Base-by-base conservation (phyloP, 2,797 vertebrate genomes). In the Tragopan temminckii region DNA sequence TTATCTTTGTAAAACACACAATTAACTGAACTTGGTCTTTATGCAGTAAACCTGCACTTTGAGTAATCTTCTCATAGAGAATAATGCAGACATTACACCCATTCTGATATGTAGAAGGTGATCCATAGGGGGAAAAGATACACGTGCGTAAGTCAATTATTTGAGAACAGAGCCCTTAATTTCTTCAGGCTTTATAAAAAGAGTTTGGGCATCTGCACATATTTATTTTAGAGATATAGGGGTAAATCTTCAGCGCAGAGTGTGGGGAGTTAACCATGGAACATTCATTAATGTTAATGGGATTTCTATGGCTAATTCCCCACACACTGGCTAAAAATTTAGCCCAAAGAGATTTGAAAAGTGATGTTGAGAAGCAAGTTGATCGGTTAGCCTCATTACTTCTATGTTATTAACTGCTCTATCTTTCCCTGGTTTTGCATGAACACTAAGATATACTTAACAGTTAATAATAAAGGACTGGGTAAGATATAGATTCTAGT, bases 311-410 rank as follows among this genome's bases (percentile, higher is more conserved):
- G 83, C 77, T 97, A 95, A 96, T 97, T 97, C 90, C 91, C 94
- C 50, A 96, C 71, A 90, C 93, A 55, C 88, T 95, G 80, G 81
- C 87, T 85, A 78, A 96, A 97, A 95, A 97, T 97, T 96, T 96
- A 97, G 91, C 91, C 86, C 88, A 94, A 95, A 95, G 95, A 97
- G 78, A 96, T 96, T 95, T 97, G 90, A 94, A 64, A 95, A 97
- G 83, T 95, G 84, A 95, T 94, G 78, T 95, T 66, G 80, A 85
- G 95, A 94, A 95, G 52, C 46, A 96, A 91, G 83, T 94, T 97
- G 79, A 72, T 93, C 0, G 8, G 52, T 90, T 85, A 93, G 91
- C 88, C 78, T 97, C 79, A 91, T 97, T 97, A 90, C 82, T 89
- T 94, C 77, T 46, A 61, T 80, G 43, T 96, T 96, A 96, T 92